phyloP scores from a whole-genome alignment of 2,797 vertebrate genomes.

The Mycteria americana region DNA sequence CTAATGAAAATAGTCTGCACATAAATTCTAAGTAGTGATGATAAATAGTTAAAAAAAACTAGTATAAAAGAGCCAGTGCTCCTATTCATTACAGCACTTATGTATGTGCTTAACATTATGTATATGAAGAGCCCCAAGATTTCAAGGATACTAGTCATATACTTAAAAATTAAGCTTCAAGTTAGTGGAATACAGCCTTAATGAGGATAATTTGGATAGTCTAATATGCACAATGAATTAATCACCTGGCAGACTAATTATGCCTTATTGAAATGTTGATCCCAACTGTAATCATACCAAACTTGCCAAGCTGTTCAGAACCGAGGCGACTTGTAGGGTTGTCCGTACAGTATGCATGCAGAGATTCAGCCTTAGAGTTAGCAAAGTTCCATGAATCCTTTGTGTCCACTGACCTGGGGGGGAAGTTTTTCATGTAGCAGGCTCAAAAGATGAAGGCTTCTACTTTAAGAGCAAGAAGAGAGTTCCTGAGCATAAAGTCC shows the following conservation, averaged over 20 bases:
- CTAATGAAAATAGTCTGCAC: neutral
- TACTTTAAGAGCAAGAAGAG: neutral
- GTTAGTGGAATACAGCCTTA: constrained; percentile 3
- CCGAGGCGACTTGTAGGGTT: accelerated
- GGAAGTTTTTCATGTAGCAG: neutral
- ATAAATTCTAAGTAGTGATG: neutral
- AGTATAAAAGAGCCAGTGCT: neutral
- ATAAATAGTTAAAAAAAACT: neutral
- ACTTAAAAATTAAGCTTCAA: constrained; percentile 28
- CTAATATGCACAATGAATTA: constrained; percentile 26
- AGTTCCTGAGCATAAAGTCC: neutral
- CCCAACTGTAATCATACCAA: neutral
- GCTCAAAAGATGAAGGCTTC: neutral
- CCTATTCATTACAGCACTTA: neutral
- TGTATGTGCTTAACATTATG: neutral
- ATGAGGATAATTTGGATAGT: constrained; percentile 15
- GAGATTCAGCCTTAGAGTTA: neutral
- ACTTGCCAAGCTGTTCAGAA: neutral
- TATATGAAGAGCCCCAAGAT: neutral
- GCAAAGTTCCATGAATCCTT: neutral
- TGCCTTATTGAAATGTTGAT: constrained; percentile 10
- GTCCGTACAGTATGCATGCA: accelerated
- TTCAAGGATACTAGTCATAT: constrained; percentile 34
- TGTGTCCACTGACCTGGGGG: neutral
- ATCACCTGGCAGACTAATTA: constrained; percentile 31